phyloP scores from a whole-genome alignment of 1,140 invertebrate genomes.

The Drosophila repleta region DNA sequence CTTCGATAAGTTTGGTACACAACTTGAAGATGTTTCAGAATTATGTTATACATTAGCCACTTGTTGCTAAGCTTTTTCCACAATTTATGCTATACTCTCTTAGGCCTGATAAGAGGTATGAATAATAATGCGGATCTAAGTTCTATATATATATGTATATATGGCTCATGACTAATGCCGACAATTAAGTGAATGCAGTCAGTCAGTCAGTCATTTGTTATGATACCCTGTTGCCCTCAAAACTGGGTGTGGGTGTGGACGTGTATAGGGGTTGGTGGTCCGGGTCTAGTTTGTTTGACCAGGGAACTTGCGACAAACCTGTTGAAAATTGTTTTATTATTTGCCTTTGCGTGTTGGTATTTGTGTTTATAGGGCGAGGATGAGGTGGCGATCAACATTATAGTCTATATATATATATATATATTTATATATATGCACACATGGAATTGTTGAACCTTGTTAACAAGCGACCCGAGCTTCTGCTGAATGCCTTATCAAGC shows the following conservation, averaged over 20 bases:
- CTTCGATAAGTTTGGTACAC: neutral
- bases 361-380: neutral
- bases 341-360: conserved; percentile 12
- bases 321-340: conserved; percentile 36
- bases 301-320: conserved; percentile 42
- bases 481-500: conserved; percentile 34
- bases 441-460: conserved; percentile 29
- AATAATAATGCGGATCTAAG: conserved; percentile 49
- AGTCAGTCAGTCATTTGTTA: conserved; percentile 7
- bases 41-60: neutral
- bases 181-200: conserved; percentile 29
- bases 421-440: neutral
- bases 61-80: conserved; percentile 26
- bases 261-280: conserved; percentile 1
- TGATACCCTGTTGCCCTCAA: conserved; percentile 15
- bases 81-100: conserved; percentile 7
- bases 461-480: conserved; percentile 18
- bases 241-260: conserved; percentile 3
- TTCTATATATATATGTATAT: conserved; percentile 4
- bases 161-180: conserved; percentile 34
- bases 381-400: conserved; percentile 19
- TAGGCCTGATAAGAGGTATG: conserved; percentile 38
- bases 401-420: neutral
- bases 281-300: conserved; percentile 22
- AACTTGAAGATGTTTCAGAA: neutral